Base-by-base conservation (phyloP, 2,113 vertebrate species). In the Chaetodon trifascialis region DNA sequence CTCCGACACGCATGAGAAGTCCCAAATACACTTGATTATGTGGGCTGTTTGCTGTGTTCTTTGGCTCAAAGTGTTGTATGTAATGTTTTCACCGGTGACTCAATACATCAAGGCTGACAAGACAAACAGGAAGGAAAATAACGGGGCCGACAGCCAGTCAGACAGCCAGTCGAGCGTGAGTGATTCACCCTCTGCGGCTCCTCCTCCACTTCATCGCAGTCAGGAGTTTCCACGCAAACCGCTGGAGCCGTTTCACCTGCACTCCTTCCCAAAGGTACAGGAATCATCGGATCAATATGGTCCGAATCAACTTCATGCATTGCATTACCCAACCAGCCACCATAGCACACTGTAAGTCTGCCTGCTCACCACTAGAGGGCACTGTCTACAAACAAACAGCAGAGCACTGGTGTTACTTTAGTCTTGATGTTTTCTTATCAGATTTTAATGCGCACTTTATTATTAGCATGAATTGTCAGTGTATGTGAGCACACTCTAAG, bases 231-330 rank as follows among this genome's bases (percentile, higher is more conserved):
- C 89, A 71, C 92, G 90, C 80, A 94, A 93, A 74, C 84, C 79
- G 2, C 89, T 91, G 86, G 95, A 95, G 80, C 92, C 92, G 0
- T 95, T 95, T 87, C 94, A 95, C 76, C 91, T 95, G 73, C 92
- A 94, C 83, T 88, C 90, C 76, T 94, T 95, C 84, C 94, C 95
- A 62, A 94, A 94, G 94, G 94, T 94, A 92, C 30, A 23, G 3
- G 6, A 82, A 52, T 67, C 42, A 74, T 0, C 11, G 17, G 16
- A 69, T 84, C 65, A 81, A 71, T 79, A 66, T 67, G 56, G 11
- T 81, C 47, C 64, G 9, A n/a, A 49, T 59, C 30, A 70, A 80
- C 73, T 36, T 17, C 0, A 56, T 40, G 25, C 42, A 12, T 51
- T 64, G 30, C 4, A 52, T 52, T 46, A 44, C 40, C 21, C 55